These are phyloP conservation scores for Odontomyia ornata DNA, from an alignment of 2,888 invertebrate genomes.

Conservation along the genomic window DNA sequence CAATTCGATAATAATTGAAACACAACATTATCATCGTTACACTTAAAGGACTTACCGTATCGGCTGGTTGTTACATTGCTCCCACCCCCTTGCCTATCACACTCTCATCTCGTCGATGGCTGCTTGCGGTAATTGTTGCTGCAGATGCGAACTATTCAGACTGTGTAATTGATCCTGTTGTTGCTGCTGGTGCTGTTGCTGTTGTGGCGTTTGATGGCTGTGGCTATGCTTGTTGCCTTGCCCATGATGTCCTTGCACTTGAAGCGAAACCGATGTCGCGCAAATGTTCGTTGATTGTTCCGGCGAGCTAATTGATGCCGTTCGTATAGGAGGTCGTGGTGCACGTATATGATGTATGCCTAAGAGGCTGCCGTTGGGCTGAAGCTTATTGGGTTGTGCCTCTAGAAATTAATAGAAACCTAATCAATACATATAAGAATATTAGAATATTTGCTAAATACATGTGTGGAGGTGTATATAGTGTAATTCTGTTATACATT, in stretches of 20 bases:
- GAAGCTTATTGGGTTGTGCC: conserved; percentile 58
- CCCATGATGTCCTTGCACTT: conserved; percentile 45
- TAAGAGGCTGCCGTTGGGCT: conserved; percentile 60
- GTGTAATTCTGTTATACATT: no score
- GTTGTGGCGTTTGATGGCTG: conserved; percentile 51
- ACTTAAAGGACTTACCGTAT: conserved; percentile 56
- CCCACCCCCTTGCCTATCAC: conserved; percentile 72
- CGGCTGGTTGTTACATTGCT: conserved; percentile 64
- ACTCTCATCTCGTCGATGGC: conserved; percentile 91
- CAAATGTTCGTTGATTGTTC: conserved; percentile 41
- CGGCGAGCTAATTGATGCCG: conserved; percentile 57
- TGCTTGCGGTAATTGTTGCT: conserved; percentile 74
- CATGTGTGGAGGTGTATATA: no score
- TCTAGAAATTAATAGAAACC: conserved; percentile 50
- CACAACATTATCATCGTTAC: no score
- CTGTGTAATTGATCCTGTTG: conserved; percentile 63
- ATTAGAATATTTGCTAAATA: conserved; percentile 4
- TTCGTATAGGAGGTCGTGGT: conserved; percentile 63
- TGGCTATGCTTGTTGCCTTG: conserved; percentile 45
- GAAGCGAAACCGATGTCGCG: conserved; percentile 37
- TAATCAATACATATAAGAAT: conserved; percentile 47
- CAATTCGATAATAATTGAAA: no score
- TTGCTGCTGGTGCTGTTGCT: conserved; percentile 63
- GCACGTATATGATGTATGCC: conserved; percentile 60
- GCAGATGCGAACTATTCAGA: conserved; percentile 45